Conservation (phyloP, 2,113 vertebrate species). For the Glareola pratincola region DNA sequence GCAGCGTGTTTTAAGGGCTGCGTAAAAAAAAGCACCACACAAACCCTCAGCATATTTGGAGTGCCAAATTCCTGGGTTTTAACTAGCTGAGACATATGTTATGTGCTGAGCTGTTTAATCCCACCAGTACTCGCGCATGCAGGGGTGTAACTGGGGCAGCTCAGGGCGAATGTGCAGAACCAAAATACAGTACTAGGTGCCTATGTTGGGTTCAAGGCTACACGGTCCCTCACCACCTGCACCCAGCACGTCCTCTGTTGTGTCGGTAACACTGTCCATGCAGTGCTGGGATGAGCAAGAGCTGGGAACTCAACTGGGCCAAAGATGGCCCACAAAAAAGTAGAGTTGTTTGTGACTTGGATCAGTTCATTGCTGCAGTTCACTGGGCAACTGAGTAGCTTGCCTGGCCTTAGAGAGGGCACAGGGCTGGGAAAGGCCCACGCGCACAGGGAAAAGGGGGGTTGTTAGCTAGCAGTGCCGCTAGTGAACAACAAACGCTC, state of each 20-base stretch:
- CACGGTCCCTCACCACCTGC: fast-evolving
- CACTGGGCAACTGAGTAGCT: not conserved
- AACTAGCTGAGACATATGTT: slow-evolving; percentile 10
- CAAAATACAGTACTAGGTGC: not conserved
- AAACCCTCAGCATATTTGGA: not conserved
- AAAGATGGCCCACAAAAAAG: not conserved
- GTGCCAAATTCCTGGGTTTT: slow-evolving; percentile 46
- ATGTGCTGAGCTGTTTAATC: slow-evolving; percentile 42
- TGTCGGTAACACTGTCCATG: not conserved
- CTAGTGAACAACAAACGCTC: not conserved
- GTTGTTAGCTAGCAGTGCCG: not conserved
- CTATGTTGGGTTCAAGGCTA: not conserved
- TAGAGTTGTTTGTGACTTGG: not conserved
- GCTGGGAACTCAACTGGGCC: not conserved
- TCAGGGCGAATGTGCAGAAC: not conserved
- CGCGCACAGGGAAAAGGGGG: fast-evolving
- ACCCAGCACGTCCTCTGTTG: not conserved
- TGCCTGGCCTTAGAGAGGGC: not conserved
- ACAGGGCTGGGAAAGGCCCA: not conserved
- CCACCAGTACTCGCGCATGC: not conserved
- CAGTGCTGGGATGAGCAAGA: not conserved
- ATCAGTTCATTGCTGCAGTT: not conserved
- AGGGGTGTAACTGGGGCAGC: not conserved
- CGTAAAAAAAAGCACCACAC: not conserved
- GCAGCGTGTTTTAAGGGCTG: not conserved